Percentiles rank a stretch among this genome's conserved stretches.
Conservation (phyloP, 2,797 vertebrate genomes). For the Amazona finschi region DNA sequence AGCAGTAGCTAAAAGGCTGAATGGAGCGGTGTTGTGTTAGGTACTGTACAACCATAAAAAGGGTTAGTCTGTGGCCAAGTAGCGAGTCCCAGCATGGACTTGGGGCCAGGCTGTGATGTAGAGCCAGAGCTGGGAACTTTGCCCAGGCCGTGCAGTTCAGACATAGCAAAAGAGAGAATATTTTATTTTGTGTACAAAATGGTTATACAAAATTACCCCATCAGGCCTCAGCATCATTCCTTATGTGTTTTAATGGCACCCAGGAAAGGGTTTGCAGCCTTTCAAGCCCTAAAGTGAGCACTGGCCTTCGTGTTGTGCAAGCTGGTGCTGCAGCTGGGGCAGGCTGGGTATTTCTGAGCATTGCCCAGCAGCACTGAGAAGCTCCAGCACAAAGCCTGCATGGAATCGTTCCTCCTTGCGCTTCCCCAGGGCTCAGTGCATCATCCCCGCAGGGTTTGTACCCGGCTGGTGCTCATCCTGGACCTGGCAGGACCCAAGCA, state of each 20-base stretch:
- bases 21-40: neutral
- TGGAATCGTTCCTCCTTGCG: neutral
- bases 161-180: neutral
- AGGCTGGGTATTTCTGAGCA: rapidly evolving
- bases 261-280: neutral
- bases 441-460: neutral
- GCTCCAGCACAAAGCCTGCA: rapidly evolving
- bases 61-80: neutral
- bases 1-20: neutral
- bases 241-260: neutral
- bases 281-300: rapidly evolving
- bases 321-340: neutral
- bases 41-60: conserved; percentile 6
- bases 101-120: conserved; percentile 47
- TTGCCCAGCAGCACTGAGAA: rapidly evolving
- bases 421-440: neutral
- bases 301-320: rapidly evolving
- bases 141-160: conserved; percentile 26
- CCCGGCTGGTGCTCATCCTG: neutral
- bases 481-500: rapidly evolving
- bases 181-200: neutral
- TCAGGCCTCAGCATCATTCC: neutral
- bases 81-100: conserved; percentile 11
- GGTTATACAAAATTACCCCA: neutral
- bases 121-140: conserved; percentile 48